Evolutionary conservation across 2,888 invertebrate genomes (phyloP), one percentile per base, ranked within the genome.

Genomic region (Arrhopalites spinosus): DNA sequence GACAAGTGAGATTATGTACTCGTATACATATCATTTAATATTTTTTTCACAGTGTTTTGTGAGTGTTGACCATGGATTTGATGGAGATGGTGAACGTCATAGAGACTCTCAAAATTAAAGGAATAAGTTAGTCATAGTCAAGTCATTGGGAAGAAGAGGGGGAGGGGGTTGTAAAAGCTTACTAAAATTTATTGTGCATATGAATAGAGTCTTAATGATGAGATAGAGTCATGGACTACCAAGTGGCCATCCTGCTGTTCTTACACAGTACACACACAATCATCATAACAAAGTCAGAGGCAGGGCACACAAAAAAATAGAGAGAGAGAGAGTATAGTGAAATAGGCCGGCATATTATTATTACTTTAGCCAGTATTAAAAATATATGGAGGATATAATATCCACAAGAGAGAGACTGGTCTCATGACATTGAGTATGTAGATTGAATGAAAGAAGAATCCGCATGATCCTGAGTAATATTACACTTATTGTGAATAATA

Each of bases 191-290:
- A 71, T 71, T 20, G 59, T 43, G 30, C 30, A 53, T 71, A 59
- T 71, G 71, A 71, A 71, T 71, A 71, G 71, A 71, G 71, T 71
- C 59, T 53, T 71, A 71, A 71, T 71, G 71, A 71, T 71, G 71
- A 71, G 71, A 71, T 71, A 71, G 71, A 71, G 71, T 59, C 71
- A 71, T 71, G 71, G 71, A 71, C 36, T 20, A 43, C 30, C 59
- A 71, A 56, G 71, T 56, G 36, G 59, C 56, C 43, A 17, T 43
- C 71, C 71, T 43, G 71, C 45, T 71, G 53, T 59, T 71, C 43
- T n/a, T 8, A 36, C 43, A 2, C 8, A 15, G n/a, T 29, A 23
- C 11, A 27, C 20, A 36, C 13, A 11, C 8, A 36, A 23, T 8
- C 15, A 64, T 27, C 2, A 5, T 25, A 29, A 23, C 1, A 30